A percentile compares a stretch with the other conserved stretches of the same genome.
These are phyloP conservation scores for Lethocerus indicus DNA, from an alignment of 1,140 invertebrate species.

Conservation along the genomic window DNA sequence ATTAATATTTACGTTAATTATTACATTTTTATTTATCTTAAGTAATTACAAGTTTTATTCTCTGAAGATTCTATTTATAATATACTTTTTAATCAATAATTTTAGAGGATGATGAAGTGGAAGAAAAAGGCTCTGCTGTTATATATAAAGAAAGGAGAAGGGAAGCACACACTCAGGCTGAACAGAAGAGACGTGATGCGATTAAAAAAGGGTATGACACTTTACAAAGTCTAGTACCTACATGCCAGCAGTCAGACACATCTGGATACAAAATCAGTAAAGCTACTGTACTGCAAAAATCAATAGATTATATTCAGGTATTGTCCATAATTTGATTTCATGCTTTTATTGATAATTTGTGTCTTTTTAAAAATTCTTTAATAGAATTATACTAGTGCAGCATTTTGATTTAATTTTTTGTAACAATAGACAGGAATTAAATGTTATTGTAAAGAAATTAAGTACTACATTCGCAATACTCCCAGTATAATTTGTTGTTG, in stretches of 20 bases:
- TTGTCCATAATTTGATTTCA: too few species aligned
- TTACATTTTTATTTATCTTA: conserved; percentile 15
- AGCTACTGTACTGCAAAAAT: conserved; percentile 85
- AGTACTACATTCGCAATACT: too few species aligned
- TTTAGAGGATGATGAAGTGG: not conserved
- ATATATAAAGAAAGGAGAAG: conserved; percentile 85
- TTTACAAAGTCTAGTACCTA: conserved; percentile 80
- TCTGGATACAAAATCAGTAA: conserved; percentile 89
- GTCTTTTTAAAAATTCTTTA: too few species aligned
- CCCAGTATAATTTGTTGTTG: too few species aligned
- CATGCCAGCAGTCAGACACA: conserved; percentile 73
- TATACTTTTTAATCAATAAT: conserved; percentile 9
- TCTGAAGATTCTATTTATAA: conserved; percentile 13
- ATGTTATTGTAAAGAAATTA: too few species aligned
- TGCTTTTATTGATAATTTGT: too few species aligned
- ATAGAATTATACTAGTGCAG: too few species aligned
- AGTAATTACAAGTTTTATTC: conserved; percentile 6
- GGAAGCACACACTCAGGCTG: conserved; percentile 92
- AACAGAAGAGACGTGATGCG: conserved; percentile 91
- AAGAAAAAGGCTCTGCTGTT: conserved; percentile 35
- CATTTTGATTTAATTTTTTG: too few species aligned
- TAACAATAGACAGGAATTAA: too few species aligned
- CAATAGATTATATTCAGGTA: conserved; percentile 66
- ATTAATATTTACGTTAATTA: conserved; percentile 7
- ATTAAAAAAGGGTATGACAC: conserved; percentile 93